phyloP scores from a whole-genome alignment of 1,140 invertebrate genomes.

The Aphaenogaster ashmeadi region DNA sequence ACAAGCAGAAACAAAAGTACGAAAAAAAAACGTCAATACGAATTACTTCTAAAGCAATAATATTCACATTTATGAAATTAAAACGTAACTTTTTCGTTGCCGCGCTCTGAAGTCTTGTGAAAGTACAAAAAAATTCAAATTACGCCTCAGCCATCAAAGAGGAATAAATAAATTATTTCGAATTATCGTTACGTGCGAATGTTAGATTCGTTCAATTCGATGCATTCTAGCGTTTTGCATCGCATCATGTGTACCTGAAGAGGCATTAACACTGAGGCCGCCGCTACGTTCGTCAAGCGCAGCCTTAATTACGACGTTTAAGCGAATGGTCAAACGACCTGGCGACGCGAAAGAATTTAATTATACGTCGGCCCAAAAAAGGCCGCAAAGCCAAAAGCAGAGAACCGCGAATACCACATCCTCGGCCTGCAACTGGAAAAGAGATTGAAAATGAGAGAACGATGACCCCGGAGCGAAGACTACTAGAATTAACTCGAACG shows the following conservation, averaged over 20 bases:
- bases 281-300: slow-evolving; percentile 60
- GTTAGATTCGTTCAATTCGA: slow-evolving; percentile 5
- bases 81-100: background rate
- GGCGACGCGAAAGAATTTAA: slow-evolving; percentile 78
- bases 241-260: background rate
- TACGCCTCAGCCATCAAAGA: background rate
- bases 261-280: slow-evolving; percentile 54
- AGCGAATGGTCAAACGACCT: slow-evolving; percentile 73
- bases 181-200: background rate
- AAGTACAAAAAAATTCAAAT: background rate
- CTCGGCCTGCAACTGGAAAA: slow-evolving; percentile 23
- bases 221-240: background rate
- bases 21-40: too few relatives aligned
- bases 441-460: slow-evolving; percentile 68
- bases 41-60: slow-evolving; percentile 1
- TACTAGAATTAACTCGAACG: slow-evolving; percentile 63
- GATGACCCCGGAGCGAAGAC: slow-evolving; percentile 13
- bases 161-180: slow-evolving; percentile 40
- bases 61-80: background rate
- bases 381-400: slow-evolving; percentile 66
- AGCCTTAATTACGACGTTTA: slow-evolving; percentile 74
- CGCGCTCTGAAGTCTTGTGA: background rate
- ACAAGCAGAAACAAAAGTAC: background rate
- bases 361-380: slow-evolving; percentile 72
- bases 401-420: slow-evolving; percentile 47